These are phyloP conservation scores for Arenicola marina DNA, from an alignment of 2,888 invertebrate genomes.

Conservation along the genomic window DNA sequence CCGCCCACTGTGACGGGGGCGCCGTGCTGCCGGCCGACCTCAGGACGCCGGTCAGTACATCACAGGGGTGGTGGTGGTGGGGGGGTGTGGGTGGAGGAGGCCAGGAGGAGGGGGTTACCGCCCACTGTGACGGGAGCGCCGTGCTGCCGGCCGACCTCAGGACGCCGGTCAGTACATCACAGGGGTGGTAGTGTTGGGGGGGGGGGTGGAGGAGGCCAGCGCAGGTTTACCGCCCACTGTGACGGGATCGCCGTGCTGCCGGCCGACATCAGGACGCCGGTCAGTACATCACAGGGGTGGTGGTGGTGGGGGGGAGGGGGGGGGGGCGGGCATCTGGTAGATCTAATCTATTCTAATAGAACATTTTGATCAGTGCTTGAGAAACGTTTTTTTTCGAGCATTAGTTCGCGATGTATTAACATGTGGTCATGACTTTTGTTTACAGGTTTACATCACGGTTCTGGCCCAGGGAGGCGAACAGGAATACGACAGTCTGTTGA, in stretches of 20 bases:
- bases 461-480: conserved; percentile 73
- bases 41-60: conserved; percentile 80
- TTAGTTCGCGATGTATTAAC: too few species aligned
- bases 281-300: too few species aligned
- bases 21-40: conserved; percentile 81
- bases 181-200: too few species aligned
- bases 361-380: too few species aligned
- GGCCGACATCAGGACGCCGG: conserved; percentile 85
- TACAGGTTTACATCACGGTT: conserved; percentile 77
- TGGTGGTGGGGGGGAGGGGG: too few species aligned
- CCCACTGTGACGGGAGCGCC: conserved; percentile 65
- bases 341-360: too few species aligned
- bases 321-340: too few species aligned
- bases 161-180: conserved; percentile 71
- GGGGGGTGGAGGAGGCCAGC: conserved; percentile 79
- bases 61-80: conserved; percentile 81
- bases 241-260: conserved; percentile 65
- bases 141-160: conserved; percentile 84
- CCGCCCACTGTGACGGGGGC: conserved; percentile 66
- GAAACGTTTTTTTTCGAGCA: too few species aligned
- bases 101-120: conserved; percentile 70
- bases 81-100: conserved; percentile 76
- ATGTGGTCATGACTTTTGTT: too few species aligned
- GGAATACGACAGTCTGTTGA: conserved; percentile 78
- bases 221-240: conserved; percentile 71